Percentiles rank a stretch among this genome's conserved stretches.
Conservation (phyloP, 2,888 invertebrate species). For the Pycnomerus fuliginosus region DNA sequence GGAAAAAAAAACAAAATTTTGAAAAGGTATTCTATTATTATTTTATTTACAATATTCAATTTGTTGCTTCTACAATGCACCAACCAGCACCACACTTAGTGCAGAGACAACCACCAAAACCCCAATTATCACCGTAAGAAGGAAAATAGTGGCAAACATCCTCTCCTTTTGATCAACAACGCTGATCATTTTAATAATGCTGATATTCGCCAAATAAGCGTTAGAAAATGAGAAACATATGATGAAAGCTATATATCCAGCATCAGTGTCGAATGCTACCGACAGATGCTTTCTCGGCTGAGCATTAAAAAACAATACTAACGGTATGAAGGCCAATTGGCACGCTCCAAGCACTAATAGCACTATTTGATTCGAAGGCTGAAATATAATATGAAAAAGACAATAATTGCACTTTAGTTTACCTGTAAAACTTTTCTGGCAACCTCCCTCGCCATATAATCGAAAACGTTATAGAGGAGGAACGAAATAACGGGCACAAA, state of each 20-base stretch:
- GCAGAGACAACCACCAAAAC: no score
- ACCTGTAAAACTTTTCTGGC: slow-evolving; percentile 34
- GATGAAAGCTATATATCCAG: slow-evolving; percentile 74
- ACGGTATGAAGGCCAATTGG: slow-evolving; percentile 73
- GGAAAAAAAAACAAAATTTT: no score
- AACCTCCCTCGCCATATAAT: slow-evolving; percentile 34
- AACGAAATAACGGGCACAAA: slow-evolving; percentile 37
- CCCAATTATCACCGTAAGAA: no score
- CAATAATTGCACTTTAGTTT: slow-evolving; percentile 5
- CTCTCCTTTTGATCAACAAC: no score
- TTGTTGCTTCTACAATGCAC: no score
- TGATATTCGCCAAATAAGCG: slow-evolving; percentile 84
- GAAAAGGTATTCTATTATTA: no score
- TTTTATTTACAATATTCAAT: no score
- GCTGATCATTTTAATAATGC: slow-evolving; percentile 78
- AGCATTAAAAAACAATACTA: slow-evolving; percentile 84
- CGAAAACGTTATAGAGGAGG: slow-evolving; percentile 29
- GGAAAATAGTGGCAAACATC: no score
- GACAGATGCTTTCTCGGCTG: slow-evolving; percentile 75
- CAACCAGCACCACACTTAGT: no score
- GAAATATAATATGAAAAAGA: slow-evolving; percentile 35
- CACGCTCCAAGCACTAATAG: slow-evolving; percentile 63
- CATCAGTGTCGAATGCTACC: slow-evolving; percentile 74
- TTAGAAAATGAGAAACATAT: slow-evolving; percentile 77
- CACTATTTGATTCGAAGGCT: slow-evolving; percentile 69